Evolutionary conservation across 2,888 invertebrate species (phyloP), one percentile per base, ranked within the genome.

Genomic region (Hyposoter dolosus): DNA sequence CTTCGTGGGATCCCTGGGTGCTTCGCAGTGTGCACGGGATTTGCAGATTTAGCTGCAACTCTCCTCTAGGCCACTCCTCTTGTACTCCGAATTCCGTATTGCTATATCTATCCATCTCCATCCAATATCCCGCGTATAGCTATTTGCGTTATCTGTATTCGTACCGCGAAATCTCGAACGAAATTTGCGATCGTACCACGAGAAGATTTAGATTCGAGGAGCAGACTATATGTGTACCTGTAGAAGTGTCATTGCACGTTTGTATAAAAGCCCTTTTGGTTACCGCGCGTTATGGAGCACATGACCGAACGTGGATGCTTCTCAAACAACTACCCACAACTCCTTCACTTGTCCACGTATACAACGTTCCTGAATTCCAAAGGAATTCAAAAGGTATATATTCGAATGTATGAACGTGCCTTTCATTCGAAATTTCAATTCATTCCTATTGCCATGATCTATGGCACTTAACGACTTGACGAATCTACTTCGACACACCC

Each of bases 61-160:
- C 60, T 72, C 35, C 32, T 63, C 65, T 43, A 65, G 63, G 71
- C 65, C 72, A 32, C 63, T 78, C 53, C 47, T 74, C 72, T 53
- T 35, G 47, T 15, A 53, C 65, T 43, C 50, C 23, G 9, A 45
- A 63, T 32, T 23, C 23, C 72, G 71, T 63, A 56, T 80, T 28
- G 9, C 43, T 28, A 47, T 66, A 81, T 43, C 47, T 35, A 66
- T 50, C 23, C 47, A 69, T n/a, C 71, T 45, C 32, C 35, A n/a
- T 53, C 15, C 65, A 23, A 60, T 56, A 66, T 45, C 71, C 32
- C 68, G 69, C 68, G 69, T 79, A 71, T 77, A 69, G 63, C 81
- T 69, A 75, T 86, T 83, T 50, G 63, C 71, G 63, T 79, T 80
- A 86, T 86, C 83, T 86, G 63, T 71, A 86, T 86, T 86, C 81